Evolutionary conservation across 2,888 invertebrate genomes (phyloP).

Genomic region (Scaptomyza caliginosa): DNA sequence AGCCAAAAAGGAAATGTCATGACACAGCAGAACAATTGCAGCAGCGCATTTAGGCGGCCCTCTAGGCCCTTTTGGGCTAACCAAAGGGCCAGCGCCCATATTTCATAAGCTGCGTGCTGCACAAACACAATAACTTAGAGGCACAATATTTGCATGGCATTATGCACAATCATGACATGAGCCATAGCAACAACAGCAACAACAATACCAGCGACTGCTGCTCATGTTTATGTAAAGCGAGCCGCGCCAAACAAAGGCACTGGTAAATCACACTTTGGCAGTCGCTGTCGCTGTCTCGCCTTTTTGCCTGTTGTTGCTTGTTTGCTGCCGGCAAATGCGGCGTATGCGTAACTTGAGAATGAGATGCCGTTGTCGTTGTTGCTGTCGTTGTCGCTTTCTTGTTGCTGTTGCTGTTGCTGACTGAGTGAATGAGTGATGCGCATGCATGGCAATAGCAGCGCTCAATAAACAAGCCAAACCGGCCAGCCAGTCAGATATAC

Average conservation of each 20-base stretch:
- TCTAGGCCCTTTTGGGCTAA: slow-evolving; percentile 20
- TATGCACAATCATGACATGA: slow-evolving; percentile 80
- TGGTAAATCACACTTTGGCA: slow-evolving; percentile 80
- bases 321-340: slow-evolving; percentile 37
- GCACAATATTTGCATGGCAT: slow-evolving; percentile 78
- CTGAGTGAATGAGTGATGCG: slow-evolving; percentile 78
- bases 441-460: slow-evolving; percentile 56
- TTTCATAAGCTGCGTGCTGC: slow-evolving; percentile 78
- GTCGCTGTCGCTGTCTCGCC: slow-evolving; percentile 24
- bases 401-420: slow-evolving; percentile 32
- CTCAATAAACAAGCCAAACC: slow-evolving; percentile 55
- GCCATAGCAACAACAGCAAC: slow-evolving; percentile 40
- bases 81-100: slow-evolving; percentile 56
- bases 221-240: slow-evolving; percentile 67
- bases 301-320: slow-evolving; percentile 13
- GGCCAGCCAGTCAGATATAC: slow-evolving; percentile 46
- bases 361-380: slow-evolving; percentile 50
- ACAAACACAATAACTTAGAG: slow-evolving; percentile 77
- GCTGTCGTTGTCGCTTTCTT: slow-evolving; percentile 35
- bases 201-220: slow-evolving; percentile 33
- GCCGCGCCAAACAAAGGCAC: slow-evolving; percentile 59
- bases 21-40: slow-evolving; percentile 75
- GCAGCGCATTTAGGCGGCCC: not conserved
- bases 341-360: slow-evolving; percentile 78
- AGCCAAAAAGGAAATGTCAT: slow-evolving; percentile 75